Evolutionary conservation across 30 jellyfish, hydroid and myxozoan genomes (phyloP).

Genomic region (Hydractinia symbiolongicarpus): DNA sequence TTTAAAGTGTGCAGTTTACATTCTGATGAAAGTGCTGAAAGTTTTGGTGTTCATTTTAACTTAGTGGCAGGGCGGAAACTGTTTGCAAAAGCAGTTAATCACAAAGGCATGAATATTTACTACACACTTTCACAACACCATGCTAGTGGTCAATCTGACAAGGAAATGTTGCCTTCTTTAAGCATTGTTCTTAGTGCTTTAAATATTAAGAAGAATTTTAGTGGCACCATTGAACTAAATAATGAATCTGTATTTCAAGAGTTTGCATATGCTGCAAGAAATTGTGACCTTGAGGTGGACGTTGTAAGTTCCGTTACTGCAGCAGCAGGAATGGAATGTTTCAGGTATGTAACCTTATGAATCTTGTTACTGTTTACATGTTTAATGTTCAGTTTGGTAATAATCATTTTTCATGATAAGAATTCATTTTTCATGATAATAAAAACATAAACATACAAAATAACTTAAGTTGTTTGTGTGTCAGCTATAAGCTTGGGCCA

Average conservation of each 20-base stretch:
- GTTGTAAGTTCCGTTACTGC: neutral
- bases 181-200: neutral
- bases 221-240: too few species aligned
- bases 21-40: neutral
- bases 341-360: neutral
- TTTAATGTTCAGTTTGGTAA: too few species aligned
- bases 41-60: neutral
- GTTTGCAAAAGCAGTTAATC: constrained; percentile 6
- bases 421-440: too few species aligned
- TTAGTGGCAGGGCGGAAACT: constrained; percentile 4
- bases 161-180: too few species aligned
- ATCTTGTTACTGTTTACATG: too few species aligned
- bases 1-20: neutral
- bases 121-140: constrained; percentile 6
- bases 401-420: too few species aligned
- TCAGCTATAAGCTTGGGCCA: too few species aligned
- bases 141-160: neutral
- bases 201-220: neutral
- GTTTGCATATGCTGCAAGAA: constrained; percentile 7
- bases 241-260: neutral
- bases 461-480: too few species aligned
- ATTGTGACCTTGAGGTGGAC: neutral
- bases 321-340: neutral
- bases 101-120: constrained; percentile 26
- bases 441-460: too few species aligned